Base-by-base conservation (phyloP, 2,113 vertebrate species). In the Protomyctophum bolini region DNA sequence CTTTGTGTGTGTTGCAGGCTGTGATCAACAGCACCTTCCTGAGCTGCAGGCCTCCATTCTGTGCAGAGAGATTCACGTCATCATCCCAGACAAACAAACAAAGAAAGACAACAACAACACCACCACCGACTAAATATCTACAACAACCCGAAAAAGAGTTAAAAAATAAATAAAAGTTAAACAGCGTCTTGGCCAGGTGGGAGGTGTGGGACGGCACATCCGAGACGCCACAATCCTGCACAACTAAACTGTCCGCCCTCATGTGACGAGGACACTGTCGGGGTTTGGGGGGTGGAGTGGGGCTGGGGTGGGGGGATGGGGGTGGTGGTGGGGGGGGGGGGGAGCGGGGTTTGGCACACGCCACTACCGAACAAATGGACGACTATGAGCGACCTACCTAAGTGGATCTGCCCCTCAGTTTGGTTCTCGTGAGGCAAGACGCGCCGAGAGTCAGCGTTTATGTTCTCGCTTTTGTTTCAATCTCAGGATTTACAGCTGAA, bases 11-110 rank as follows among this genome's bases (percentile, higher is more conserved):
- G 46, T 82, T 75, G 1, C 88, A 91, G 89, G 85, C 70, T 79
- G 69, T 58, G 59, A 68, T 65, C 48, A 54, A 55, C 70, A 63
- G 12, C n/a, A 67, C 50, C 88, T 91, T 93, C 87, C 92, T 84
- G 92, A 82, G 90, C 93, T 93, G 93, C 91, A 85, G 86, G 86
- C 89, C 76, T 86, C 91, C 90, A 82, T 86, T 82, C 66, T 91
- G 80, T 89, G 89, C 91, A 84, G 82, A 11, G 80, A 86, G 76
- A 85, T 50, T 28, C 58, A 73, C 81, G 76, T 86, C 85, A 81
- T 85, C 85, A 86, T 70, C 67, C 21, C 84, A 81, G 83, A 85
- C 88, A 88, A 88, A 41, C 33, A 41, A 41, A 41, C 33, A 41
- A 41, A 41, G 1, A 41, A 86, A 75, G 75, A 62, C 10, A 74